Base-by-base conservation (phyloP, 2,113 vertebrate genomes). In the Illadopsis cleaveri region DNA sequence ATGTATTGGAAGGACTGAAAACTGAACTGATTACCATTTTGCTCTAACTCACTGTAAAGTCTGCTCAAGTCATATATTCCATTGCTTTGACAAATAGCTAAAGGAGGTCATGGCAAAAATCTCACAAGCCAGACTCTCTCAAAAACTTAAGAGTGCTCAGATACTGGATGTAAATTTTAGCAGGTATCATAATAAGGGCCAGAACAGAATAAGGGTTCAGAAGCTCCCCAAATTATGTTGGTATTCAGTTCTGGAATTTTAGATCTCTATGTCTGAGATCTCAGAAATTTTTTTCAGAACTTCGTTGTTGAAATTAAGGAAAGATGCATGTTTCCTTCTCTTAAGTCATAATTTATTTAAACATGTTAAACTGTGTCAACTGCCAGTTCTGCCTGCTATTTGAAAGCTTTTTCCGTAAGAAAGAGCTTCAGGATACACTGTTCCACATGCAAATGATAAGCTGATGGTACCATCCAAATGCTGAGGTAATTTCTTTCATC, bases 1-100 rank as follows among this genome's bases (percentile, higher is more conserved):
- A 95, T 97, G 97, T 97, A 90, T 72, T 72, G 84, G 44, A 86
- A 94, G 90, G 94, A 96, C 92, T 76, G 94, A 94, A 94, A 96
- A 89, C 56, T 27, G 91, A 96, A 96, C 91, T 73, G 82, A 72
- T 77, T 61, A 66, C 57, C 73, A 27, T 95, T 94, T 94, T 77
- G 90, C 89, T 94, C 77, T 77, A 77, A 94, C 82, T 96, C 76
- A 86, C 61, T 93, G 85, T 85, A 86, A 81, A 75, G 82, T 65
- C 89, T 92, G 51, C 35, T 85, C 60, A 78, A 92, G 73, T 94
- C 82, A 61, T 66, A 68, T 35, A 90, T 24, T 91, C 58, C 65
- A 64, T 84, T 94, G 82, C 92, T 93, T 95, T 31, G 35, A 95
- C 69, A 93, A 94, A 86, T 20, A 90, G 82, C 72, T 86, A 58